phyloP scores from a whole-genome alignment of 1,140 invertebrate species.

The Eriocheir sinensis region DNA sequence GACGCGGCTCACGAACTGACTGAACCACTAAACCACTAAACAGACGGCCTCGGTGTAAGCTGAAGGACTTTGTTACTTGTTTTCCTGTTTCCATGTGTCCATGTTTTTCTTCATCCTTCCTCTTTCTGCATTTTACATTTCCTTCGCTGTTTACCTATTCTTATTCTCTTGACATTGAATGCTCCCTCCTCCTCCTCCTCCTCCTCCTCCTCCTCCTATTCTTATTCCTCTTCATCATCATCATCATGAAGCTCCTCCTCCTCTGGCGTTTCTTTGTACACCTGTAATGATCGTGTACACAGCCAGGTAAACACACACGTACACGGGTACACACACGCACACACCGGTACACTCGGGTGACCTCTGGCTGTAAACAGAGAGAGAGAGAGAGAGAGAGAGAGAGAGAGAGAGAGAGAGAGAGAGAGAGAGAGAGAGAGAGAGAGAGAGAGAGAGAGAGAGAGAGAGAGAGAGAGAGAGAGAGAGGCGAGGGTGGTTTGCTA shows the following conservation, averaged over 20 bases:
- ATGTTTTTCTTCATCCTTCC: too few species aligned
- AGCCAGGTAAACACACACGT: not conserved
- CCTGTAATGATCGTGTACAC: not conserved
- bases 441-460: not conserved
- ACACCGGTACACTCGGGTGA: not conserved
- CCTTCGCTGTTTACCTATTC: too few species aligned
- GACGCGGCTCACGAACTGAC: too few species aligned
- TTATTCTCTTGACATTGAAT: too few species aligned
- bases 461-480: not conserved
- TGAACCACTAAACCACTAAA: too few species aligned
- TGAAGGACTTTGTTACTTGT: too few species aligned
- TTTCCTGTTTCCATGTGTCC: too few species aligned
- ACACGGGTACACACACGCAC: not conserved
- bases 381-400: constrained; percentile 16
- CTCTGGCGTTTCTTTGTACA: not conserved
- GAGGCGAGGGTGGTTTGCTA: too few species aligned
- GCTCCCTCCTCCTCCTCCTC: not conserved
- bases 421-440: not conserved
- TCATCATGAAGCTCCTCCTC: too few species aligned
- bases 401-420: not conserved
- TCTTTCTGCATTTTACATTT: too few species aligned
- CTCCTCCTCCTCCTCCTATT: not conserved
- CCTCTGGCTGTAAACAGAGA: not conserved
- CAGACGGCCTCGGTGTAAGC: too few species aligned
- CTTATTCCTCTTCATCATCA: not conserved